Base-by-base conservation (phyloP, 2,797 vertebrate genomes). In the Gambelia wislizenii region DNA sequence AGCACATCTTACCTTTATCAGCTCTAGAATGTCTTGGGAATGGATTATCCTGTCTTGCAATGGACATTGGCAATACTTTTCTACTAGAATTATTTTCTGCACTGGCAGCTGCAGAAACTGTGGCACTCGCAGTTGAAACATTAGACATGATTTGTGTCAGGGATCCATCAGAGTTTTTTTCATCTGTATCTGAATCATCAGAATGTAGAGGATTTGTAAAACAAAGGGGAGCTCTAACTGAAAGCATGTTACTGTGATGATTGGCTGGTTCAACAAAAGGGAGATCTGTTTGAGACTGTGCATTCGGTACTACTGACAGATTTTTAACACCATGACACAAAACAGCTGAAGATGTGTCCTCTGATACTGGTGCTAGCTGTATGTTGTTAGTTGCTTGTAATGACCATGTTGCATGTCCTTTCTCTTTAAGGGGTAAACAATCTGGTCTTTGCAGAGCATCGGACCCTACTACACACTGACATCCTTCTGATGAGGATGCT, bases 181-280 rank as follows among this genome's bases (percentile, higher is more conserved):
- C 97, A 0, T 98, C 98, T 0, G 96, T 97, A 49, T 99, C 98
- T 0, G 98, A 98, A 96, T 98, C 98, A 93, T 99, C 98, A 0
- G 98, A 98, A 94, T 99, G 99, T 89, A 99, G 98, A 69, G 99
- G 99, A 96, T 99, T 99, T 93, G 98, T 99, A 96, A 99, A 99
- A 96, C 98, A 98, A 86, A 99, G 97, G 25, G 98, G 98, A 82
- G 97, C 98, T 95, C 98, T 97, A 91, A 94, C 77, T 30, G 89
- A 78, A 92, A 94, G 47, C 59, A 94, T 3, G 22, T n/a, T 79
- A 70, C 90, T 88, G 49, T 77, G 86, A 56, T 89, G 87, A 86
- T 87, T 96, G 83, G 85, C 18, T 47, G 10, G 69, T 72, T 94
- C 95, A 64, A 47, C 83, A 42, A 82, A 69, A 91, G 92, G 86